Base-by-base conservation (phyloP, 1,140 invertebrate genomes). In the Eriosoma lanigerum region DNA sequence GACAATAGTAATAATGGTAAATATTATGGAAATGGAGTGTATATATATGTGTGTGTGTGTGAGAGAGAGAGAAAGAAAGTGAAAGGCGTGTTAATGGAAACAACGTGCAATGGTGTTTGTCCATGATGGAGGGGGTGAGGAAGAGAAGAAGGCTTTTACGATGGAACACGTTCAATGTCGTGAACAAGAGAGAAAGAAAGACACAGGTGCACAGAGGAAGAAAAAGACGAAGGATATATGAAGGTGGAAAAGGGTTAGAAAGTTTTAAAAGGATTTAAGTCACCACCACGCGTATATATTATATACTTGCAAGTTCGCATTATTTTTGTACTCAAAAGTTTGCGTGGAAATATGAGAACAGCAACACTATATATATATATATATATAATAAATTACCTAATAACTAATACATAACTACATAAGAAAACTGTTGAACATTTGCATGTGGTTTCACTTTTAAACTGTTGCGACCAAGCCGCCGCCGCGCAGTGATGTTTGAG, bases 1-100 rank as follows among this genome's bases (percentile, higher is more conserved):
- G 56, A 78, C 75, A 60, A 48, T 78, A 19, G 56, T 48, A 76
- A 60, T 78, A 78, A 62, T 44, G 75, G 75, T 60, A 26, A 78
- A 48, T 62, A 48, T 46, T 29, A 38, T 26, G 6, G 15, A 3
- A 19, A 8, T 3, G n/a, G 21, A 12, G 8, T 21, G 21, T 48
- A 24, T 12, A n/a, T 10, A 9, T 29, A 32, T 32, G 17, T n/a
- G n/a, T n/a, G 26, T 48, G 10, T 8, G 44, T 5, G 24, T 29
- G 19, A 19, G 21, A 26, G 50, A 12, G 50, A 29, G 21, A 12
- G 46, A 52, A 19, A 44, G 58, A 62, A 6, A 62, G 19, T 8
- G 32, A 54, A n/a, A 54, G n/a, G 50, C 19, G 19, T n/a, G 6
- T 56, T 5, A n/a, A n/a, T n/a, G n/a, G n/a, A n/a, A n/a, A n/a